These are phyloP conservation scores for Apodemia mormo DNA, from an alignment of 2,888 invertebrate genomes.

Conservation along the genomic window DNA sequence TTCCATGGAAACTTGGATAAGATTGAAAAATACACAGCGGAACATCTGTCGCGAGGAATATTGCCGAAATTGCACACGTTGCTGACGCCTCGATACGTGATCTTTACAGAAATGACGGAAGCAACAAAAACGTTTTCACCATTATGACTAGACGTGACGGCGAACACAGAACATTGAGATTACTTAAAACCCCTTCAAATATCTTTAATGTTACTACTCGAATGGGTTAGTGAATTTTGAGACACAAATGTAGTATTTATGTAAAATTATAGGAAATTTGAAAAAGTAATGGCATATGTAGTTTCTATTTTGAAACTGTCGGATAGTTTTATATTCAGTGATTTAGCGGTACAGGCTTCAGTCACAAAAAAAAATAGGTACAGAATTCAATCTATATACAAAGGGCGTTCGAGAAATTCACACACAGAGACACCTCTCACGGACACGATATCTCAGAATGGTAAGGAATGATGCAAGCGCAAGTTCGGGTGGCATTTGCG, in stretches of 20 bases:
- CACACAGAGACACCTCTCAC: too few species aligned
- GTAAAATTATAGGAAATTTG: too few species aligned
- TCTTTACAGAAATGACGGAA: constrained; percentile 33
- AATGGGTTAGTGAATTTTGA: constrained; percentile 37
- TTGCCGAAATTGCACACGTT: constrained; percentile 59
- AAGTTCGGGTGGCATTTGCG: too few species aligned
- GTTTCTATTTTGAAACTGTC: too few species aligned
- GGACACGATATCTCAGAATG: too few species aligned
- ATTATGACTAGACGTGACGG: constrained; percentile 24
- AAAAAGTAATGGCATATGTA: too few species aligned
- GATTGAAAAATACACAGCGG: constrained; percentile 53
- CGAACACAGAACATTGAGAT: constrained; percentile 21
- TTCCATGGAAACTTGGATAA: not conserved
- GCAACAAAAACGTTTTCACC: constrained; percentile 25
- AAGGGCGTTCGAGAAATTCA: too few species aligned
- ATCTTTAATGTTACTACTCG: constrained; percentile 8
- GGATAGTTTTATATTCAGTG: too few species aligned
- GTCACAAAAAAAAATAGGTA: too few species aligned
- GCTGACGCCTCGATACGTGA: constrained; percentile 63
- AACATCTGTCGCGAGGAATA: constrained; percentile 58
- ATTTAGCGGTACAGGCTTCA: too few species aligned
- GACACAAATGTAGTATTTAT: constrained; percentile 9
- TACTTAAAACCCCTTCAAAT: constrained; percentile 4
- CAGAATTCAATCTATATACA: too few species aligned
- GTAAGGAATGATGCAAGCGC: too few species aligned